These are phyloP conservation scores for Zaprionus obscuricornis DNA, from an alignment of 2,888 invertebrate genomes.

Conservation along the genomic window DNA sequence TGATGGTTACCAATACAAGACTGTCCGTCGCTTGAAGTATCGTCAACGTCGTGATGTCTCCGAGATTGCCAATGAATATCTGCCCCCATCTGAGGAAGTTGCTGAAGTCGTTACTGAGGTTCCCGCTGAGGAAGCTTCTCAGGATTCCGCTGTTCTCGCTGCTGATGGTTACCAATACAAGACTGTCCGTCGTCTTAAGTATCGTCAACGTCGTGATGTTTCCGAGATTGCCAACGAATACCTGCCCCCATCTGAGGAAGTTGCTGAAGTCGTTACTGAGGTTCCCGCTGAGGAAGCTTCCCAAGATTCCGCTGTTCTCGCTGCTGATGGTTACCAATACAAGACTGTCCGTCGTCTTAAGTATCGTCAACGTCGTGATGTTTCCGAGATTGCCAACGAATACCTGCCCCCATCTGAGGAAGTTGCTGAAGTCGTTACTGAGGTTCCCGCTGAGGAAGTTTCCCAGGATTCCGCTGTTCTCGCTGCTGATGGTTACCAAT, in stretches of 20 bases:
- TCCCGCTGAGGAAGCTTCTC: conserved; percentile 31
- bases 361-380: conserved; percentile 60
- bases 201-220: conserved; percentile 61
- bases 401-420: conserved; percentile 59
- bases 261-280: conserved; percentile 6
- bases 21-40: conserved; percentile 30
- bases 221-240: conserved; percentile 50
- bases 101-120: conserved; percentile 21
- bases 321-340: conserved; percentile 52
- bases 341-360: conserved; percentile 57
- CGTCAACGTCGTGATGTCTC: conserved; percentile 38
- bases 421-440: conserved; percentile 25
- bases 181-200: conserved; percentile 60
- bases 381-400: conserved; percentile 50
- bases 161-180: conserved; percentile 68
- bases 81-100: conserved; percentile 40
- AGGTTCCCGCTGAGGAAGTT: conserved; percentile 15
- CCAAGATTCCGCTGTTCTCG: conserved; percentile 46
- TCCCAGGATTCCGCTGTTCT: conserved; percentile 48
- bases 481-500: conserved; percentile 54
- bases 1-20: conserved; percentile 60
- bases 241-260: conserved; percentile 39
- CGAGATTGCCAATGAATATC: conserved; percentile 33
- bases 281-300: conserved; percentile 24
- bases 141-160: conserved; percentile 45